Conservation (phyloP, 1,140 invertebrate genomes). For the Brachionus rotundiformis region DNA sequence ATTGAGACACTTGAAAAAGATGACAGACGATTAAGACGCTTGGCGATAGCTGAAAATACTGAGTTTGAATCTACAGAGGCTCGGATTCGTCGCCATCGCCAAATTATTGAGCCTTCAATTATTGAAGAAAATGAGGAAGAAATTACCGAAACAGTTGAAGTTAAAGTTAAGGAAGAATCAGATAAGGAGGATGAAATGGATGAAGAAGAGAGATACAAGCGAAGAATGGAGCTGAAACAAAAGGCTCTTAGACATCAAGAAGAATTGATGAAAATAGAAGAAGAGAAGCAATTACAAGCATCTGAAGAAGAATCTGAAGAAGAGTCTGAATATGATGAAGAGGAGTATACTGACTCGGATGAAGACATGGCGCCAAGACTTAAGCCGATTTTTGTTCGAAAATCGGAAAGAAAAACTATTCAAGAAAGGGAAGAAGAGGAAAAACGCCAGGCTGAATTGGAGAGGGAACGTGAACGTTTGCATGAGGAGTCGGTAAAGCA, state of each 20-base stretch:
- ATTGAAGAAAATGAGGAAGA: conserved; percentile 72
- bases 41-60: not conserved
- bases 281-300: conserved; percentile 66
- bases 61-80: not conserved
- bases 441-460: conserved; percentile 78
- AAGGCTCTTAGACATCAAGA: conserved; percentile 28
- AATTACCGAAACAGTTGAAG: conserved; percentile 71
- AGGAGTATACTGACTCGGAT: conserved; percentile 73
- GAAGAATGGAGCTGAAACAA: conserved; percentile 50
- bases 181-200: conserved; percentile 54
- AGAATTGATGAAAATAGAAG: conserved; percentile 69
- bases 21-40: conserved; percentile 37
- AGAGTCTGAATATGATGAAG: conserved; percentile 68
- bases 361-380: conserved; percentile 77
- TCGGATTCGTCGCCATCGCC: conserved; percentile 21
- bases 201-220: conserved; percentile 50
- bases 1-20: not conserved
- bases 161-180: conserved; percentile 68
- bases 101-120: conserved; percentile 56
- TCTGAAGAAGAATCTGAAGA: conserved; percentile 74
- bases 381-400: conserved; percentile 94
- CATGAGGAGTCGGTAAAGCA: conserved; percentile 79
- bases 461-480: conserved; percentile 74
- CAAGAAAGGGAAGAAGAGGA: conserved; percentile 88
- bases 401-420: conserved; percentile 86